Evolutionary conservation across 2,888 invertebrate genomes (phyloP).

Genomic region (Eucriotettix oculatus): DNA sequence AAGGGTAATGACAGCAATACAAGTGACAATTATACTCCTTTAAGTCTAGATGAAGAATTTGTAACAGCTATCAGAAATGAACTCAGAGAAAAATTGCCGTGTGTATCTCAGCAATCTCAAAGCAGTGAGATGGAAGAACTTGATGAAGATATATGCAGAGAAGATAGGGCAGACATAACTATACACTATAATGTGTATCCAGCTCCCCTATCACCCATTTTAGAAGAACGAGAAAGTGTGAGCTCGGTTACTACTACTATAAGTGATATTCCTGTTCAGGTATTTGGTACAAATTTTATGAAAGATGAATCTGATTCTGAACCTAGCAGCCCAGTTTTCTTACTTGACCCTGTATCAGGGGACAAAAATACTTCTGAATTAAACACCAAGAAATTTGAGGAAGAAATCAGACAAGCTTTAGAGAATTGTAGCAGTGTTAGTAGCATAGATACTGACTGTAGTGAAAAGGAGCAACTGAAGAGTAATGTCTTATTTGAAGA

Average conservation of each 20-base stretch:
- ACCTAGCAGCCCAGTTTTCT: conserved; percentile 15
- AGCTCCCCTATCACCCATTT: conserved; percentile 39
- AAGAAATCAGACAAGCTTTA: conserved; percentile 15
- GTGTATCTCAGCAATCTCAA: conserved; percentile 32
- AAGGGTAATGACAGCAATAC: conserved; percentile 3
- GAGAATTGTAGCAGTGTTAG: conserved; percentile 14
- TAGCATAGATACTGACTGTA: conserved; percentile 7
- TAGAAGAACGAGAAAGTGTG: conserved; percentile 35
- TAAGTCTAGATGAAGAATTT: conserved; percentile 49
- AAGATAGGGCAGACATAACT: conserved; percentile 14
- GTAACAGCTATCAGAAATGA: conserved; percentile 54
- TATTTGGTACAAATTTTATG: background rate
- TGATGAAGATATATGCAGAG: conserved; percentile 12
- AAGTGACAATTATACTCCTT: conserved; percentile 32
- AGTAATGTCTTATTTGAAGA: conserved; percentile 21
- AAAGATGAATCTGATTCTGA: conserved; percentile 8
- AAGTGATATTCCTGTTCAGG: conserved; percentile 7
- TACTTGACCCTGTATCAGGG: conserved; percentile 12
- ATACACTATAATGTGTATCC: conserved; percentile 35
- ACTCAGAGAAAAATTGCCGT: conserved; percentile 48
- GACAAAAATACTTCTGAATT: conserved; percentile 9
- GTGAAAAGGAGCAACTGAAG: conserved; percentile 11
- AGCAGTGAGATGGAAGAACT: conserved; percentile 16
- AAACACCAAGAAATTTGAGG: conserved; percentile 9
- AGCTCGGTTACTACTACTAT: conserved; percentile 14